Conservation (phyloP, 2,113 vertebrate genomes). For the Madoqua kirkii region DNA sequence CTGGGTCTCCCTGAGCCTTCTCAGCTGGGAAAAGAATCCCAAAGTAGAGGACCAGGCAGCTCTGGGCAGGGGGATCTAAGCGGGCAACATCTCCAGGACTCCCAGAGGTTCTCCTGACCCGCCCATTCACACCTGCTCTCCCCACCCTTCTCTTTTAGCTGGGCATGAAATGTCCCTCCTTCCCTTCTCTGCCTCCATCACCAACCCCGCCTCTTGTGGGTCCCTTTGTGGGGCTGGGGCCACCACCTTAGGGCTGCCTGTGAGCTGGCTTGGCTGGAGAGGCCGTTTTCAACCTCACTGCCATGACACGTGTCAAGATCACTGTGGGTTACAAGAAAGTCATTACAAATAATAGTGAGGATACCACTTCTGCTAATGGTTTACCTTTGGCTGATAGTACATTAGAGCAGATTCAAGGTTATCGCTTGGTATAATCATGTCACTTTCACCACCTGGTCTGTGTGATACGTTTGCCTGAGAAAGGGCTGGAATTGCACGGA, state of each 20-base stretch:
- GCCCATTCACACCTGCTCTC: not conserved
- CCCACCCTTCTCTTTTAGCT: not conserved
- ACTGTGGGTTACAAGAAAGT: not conserved
- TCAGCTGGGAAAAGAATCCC: not conserved
- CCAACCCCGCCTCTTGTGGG: not conserved
- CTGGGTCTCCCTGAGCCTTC: not conserved
- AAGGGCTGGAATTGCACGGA: not conserved
- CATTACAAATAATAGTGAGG: not conserved
- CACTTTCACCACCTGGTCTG: not conserved
- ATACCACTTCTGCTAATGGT: not conserved
- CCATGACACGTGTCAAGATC: not conserved
- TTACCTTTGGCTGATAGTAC: not conserved
- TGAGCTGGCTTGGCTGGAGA: not conserved
- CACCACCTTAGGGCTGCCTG: not conserved
- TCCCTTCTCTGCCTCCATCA: not conserved
- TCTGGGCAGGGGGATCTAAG: not conserved
- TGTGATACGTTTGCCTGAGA: not conserved
- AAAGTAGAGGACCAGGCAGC: not conserved
- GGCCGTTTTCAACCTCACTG: not conserved
- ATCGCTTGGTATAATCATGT: not conserved
- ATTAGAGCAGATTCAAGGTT: slow-evolving; percentile 24
- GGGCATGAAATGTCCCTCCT: not conserved
- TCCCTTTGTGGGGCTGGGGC: not conserved
- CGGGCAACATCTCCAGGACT: not conserved
- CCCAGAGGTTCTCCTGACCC: not conserved